Evolutionary conservation across 2,113 vertebrate genomes (phyloP), one percentile per base, ranked within the genome.

Genomic region (Brevimyrus niger): DNA sequence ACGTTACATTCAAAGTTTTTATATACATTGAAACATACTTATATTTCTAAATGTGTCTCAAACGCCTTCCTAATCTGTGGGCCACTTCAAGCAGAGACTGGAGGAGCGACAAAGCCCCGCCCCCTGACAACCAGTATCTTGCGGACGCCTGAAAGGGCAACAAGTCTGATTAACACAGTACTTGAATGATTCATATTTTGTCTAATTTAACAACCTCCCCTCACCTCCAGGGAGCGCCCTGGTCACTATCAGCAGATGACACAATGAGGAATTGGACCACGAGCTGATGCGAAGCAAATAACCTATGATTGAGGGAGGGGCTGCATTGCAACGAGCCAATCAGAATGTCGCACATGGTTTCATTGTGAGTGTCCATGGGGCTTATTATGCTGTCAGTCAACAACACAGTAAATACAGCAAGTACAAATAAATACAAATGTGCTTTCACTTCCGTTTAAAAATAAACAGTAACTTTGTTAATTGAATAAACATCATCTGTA

Each of bases 381-480:
- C 73, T 13, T 69, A 19, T 80, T 42, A 38, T 42, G 35, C 31
- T 42, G 35, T 19, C 35, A 1, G 35, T 19, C 15, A 42, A 80
- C 10, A 10, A 80, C 69, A 38, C 73, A 42, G 17, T 80, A 42
- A 80, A 80, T 69, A 65, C 61, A 65, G n/a, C 3, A n/a, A 42
- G 35, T 38, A 80, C 35, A 42, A 31, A 35, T 73, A 42, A 80
- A 80, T 80, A 42, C 7, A 84, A 84, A 46, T n/a, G 23, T 53
- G n/a, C 35, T 55, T 31, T 87, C 50, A 31, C 48, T 35, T 31
- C n/a, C 53, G 48, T 87, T 88, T 87, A 46, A 69, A 80, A 44
- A 53, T 86, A 89, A 86, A 51, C 48, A 87, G 48, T 27, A 69
- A 69, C 31, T 88, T 90, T n/a, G 7, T 35, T 50, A 86, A 76